These are phyloP conservation scores for Lophius piscatorius DNA, from an alignment of 2,113 vertebrate genomes.

Conservation along the genomic window DNA sequence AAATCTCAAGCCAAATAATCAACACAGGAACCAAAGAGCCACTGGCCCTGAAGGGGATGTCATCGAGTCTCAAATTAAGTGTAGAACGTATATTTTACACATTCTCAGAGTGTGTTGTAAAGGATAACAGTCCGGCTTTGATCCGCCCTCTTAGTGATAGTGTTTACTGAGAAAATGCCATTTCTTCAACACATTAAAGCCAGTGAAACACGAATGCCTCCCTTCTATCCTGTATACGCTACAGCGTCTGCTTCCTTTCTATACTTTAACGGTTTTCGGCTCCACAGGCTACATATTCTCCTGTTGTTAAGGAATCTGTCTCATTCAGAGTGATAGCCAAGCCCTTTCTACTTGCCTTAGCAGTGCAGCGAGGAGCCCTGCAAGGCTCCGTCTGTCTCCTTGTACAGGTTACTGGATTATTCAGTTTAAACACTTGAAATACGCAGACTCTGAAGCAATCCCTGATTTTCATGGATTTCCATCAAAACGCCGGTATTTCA, in stretches of 20 bases:
- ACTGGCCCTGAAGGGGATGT: constrained; percentile 4
- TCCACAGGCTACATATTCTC: constrained; percentile 54
- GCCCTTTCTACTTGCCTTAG: constrained; percentile 74
- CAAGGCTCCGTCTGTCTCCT: constrained; percentile 48
- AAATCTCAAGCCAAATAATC: constrained; percentile 11
- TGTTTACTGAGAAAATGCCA: constrained; percentile 20
- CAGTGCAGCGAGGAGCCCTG: constrained; percentile 65
- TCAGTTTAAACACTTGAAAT: constrained; percentile 17
- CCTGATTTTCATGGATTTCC: too few species aligned
- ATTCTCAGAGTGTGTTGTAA: constrained; percentile 20
- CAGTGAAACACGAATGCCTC: constrained; percentile 1
- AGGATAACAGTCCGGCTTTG: constrained; percentile 11
- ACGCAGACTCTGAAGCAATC: constrained; percentile 4
- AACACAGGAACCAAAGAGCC: constrained; percentile 15
- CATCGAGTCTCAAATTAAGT: constrained; percentile 9
- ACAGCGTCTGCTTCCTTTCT: not conserved
- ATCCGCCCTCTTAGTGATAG: constrained; percentile 8
- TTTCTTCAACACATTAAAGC: constrained; percentile 10
- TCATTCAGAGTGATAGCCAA: constrained; percentile 56
- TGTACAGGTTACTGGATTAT: constrained; percentile 25
- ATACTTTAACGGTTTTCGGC: constrained; percentile 53
- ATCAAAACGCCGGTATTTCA: too few species aligned
- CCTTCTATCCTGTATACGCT: not conserved
- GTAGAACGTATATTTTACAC: not conserved
- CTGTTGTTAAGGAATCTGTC: constrained; percentile 70